Evolutionary conservation across 2,797 vertebrate species (phyloP).

Genomic region (Hemibagrus guttatus): DNA sequence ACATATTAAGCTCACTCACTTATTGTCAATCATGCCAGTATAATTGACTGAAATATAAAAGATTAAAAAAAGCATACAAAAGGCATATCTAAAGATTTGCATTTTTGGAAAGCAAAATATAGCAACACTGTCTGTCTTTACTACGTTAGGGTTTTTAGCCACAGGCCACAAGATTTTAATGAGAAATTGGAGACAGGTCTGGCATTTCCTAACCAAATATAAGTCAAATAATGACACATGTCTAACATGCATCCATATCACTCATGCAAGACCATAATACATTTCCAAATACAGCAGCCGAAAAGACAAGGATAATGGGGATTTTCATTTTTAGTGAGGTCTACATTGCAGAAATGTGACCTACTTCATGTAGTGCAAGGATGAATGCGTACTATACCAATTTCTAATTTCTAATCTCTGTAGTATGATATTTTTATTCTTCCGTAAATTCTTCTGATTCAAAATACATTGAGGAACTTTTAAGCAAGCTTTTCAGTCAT

Average conservation of each 20-base stretch:
- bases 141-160: constrained; percentile 2
- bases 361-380: neutral
- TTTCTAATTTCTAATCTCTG: neutral
- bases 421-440: neutral
- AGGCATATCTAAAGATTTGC: neutral
- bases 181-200: constrained; percentile 12
- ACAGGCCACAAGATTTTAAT: constrained; percentile 6
- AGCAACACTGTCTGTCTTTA: neutral
- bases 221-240: constrained; percentile 16
- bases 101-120: neutral
- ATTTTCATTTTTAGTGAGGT: constrained; percentile 10
- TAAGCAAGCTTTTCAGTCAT: neutral
- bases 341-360: neutral
- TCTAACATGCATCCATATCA: constrained; percentile 19
- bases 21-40: neutral
- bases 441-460: neutral
- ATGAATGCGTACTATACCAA: neutral
- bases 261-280: neutral
- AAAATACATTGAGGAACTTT: neutral
- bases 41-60: constrained; percentile 2
- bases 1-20: neutral
- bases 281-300: constrained; percentile 14
- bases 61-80: neutral
- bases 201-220: constrained; percentile 11
- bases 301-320: constrained; percentile 2